Evolutionary conservation across 2,888 invertebrate genomes (phyloP).

Genomic region (Drosophila nr. perissopoda): DNA sequence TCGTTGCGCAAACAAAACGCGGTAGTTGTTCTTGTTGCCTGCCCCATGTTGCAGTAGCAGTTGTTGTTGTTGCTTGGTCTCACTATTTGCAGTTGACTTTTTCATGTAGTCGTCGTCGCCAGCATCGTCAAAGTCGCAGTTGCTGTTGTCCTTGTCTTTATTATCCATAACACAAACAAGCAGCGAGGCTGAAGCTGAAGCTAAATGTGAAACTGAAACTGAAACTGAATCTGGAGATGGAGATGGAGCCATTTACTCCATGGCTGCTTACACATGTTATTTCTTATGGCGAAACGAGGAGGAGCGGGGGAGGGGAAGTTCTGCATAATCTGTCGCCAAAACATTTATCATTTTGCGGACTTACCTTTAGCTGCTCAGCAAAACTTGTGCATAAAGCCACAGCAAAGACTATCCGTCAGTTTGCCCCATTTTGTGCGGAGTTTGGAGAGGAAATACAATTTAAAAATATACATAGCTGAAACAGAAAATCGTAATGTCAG

Average conservation of each 20-base stretch:
- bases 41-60: conserved; percentile 19
- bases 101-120: conserved; percentile 68
- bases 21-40: conserved; percentile 53
- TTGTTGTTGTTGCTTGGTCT: conserved; percentile 39
- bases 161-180: conserved; percentile 74
- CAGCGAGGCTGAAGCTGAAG: conserved; percentile 27
- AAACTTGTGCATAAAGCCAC: not conserved
- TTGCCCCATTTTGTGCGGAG: conserved; percentile 21
- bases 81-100: conserved; percentile 78
- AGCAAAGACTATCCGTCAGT: not conserved
- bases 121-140: conserved; percentile 48
- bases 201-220: not conserved
- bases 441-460: conserved; percentile 5
- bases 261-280: conserved; percentile 69
- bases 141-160: conserved; percentile 47
- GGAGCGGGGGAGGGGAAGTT: not conserved
- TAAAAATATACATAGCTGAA: not conserved
- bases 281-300: too few species aligned
- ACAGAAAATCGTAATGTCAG: not conserved
- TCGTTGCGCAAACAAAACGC: conserved; percentile 75
- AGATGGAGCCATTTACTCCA: conserved; percentile 37
- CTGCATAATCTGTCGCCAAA: conserved; percentile 42
- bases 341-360: conserved; percentile 61
- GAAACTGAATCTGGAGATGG: conserved; percentile 8
- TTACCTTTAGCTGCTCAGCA: conserved; percentile 60